Percentiles rank a stretch among this genome's conserved stretches.
Conservation (phyloP, 2,888 invertebrate species). For the Eudasyphora cyanicolor region DNA sequence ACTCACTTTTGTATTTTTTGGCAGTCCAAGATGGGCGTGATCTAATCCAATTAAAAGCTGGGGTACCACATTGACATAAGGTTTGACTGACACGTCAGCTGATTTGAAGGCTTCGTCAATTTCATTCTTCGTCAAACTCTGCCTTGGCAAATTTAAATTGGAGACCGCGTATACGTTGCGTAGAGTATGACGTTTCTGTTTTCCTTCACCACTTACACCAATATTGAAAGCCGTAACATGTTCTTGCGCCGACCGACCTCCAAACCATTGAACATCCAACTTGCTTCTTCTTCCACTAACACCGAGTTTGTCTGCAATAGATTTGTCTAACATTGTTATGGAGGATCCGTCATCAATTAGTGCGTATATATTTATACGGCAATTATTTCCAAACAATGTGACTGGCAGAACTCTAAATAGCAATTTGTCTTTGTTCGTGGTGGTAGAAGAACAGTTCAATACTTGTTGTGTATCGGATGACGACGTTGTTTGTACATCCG, state of each 20-base stretch:
- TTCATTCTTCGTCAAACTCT: not conserved
- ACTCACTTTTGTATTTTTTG: not conserved
- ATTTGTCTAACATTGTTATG: constrained; percentile 30
- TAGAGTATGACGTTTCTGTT: not conserved
- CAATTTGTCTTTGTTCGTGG: constrained; percentile 6
- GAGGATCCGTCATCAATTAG: constrained; percentile 31
- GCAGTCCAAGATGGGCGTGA: not conserved
- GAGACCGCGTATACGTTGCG: constrained; percentile 20
- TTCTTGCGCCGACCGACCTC: constrained; percentile 25
- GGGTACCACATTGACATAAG: too few relatives aligned
- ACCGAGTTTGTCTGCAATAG: not conserved
- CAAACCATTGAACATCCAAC: constrained; percentile 33
- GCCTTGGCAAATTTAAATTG: constrained; percentile 14
- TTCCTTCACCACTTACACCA: constrained; percentile 15
- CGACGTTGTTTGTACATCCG: not conserved
- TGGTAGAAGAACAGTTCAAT: not conserved
- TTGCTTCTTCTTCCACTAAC: constrained; percentile 5
- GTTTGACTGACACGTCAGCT: too few relatives aligned
- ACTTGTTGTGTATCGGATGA: not conserved
- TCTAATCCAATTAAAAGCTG: too few relatives aligned
- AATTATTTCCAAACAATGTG: constrained; percentile 33
- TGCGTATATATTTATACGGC: constrained; percentile 37
- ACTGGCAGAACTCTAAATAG: constrained; percentile 40
- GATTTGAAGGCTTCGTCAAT: too few relatives aligned
- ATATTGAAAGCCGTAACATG: constrained; percentile 8